phyloP scores from a whole-genome alignment of 2,888 invertebrate species.

The Exephanes ischioxanthus region DNA sequence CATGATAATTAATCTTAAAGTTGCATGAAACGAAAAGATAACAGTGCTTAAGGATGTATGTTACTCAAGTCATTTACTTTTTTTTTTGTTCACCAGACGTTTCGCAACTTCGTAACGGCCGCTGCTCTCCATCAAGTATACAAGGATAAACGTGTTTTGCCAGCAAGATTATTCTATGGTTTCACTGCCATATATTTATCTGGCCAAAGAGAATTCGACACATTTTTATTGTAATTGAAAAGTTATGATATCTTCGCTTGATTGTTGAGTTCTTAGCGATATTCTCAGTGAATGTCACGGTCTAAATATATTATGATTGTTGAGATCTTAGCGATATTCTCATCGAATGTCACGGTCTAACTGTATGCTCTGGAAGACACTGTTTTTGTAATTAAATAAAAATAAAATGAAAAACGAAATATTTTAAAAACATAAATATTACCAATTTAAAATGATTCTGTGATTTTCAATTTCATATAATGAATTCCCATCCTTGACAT shows the following conservation, averaged over 20 bases:
- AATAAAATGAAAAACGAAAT: neutral
- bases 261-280: neutral
- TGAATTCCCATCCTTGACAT: neutral
- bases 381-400: neutral
- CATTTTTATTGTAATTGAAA: neutral
- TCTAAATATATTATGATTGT: neutral
- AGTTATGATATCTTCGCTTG: neutral
- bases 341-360: no score
- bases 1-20: neutral
- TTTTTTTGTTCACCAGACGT: constrained; percentile 63
- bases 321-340: no score
- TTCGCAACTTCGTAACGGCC: constrained; percentile 47
- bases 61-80: neutral
- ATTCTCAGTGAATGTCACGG: neutral
- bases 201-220: neutral
- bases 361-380: neutral
- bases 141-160: constrained; percentile 21
- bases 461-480: neutral
- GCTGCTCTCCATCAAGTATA: constrained; percentile 41
- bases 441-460: neutral
- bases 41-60: neutral
- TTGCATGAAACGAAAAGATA: neutral
- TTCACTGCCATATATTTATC: neutral
- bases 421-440: neutral
- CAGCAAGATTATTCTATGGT: neutral